A percentile compares a stretch with the other conserved stretches of the same genome.
Conservation (phyloP, 2,888 invertebrate genomes). For the Endotricha flammealis region DNA sequence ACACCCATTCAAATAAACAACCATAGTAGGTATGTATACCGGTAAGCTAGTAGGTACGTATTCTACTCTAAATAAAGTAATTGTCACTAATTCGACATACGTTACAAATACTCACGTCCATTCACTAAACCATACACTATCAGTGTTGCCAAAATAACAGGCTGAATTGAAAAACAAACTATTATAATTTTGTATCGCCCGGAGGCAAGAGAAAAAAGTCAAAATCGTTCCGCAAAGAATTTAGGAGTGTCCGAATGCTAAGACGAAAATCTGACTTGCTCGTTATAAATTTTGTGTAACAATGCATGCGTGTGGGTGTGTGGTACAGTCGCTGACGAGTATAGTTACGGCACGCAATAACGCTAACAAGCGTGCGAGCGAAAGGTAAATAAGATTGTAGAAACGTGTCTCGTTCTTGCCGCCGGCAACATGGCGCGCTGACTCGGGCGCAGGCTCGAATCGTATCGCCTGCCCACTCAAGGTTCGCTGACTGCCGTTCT, state of each 20-base stretch:
- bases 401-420: conserved; percentile 49
- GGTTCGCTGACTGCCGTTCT: conserved; percentile 80
- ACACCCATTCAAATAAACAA: conserved; percentile 8
- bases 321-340: conserved; percentile 72
- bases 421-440: conserved; percentile 74
- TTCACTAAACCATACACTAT: conserved; percentile 43
- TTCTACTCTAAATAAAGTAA: too few relatives aligned
- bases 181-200: conserved; percentile 59
- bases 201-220: conserved; percentile 46
- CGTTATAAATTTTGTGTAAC: conserved; percentile 77
- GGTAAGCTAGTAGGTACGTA: too few relatives aligned
- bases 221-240: conserved; percentile 71
- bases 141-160: conserved; percentile 58
- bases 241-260: conserved; percentile 67
- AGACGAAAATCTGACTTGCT: conserved; percentile 69
- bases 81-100: too few relatives aligned
- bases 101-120: conserved; percentile 35
- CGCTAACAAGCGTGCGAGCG: conserved; percentile 75
- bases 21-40: too few relatives aligned
- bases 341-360: conserved; percentile 77
- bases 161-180: conserved; percentile 51
- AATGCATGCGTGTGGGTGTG: conserved; percentile 74
- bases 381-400: conserved; percentile 38
- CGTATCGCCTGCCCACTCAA: conserved; percentile 81
- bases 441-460: conserved; percentile 82